Percentiles rank a stretch among this genome's conserved stretches.
phyloP scores from a whole-genome alignment of 1,140 invertebrate species.

The Pogonomyrmex barbatus region DNA sequence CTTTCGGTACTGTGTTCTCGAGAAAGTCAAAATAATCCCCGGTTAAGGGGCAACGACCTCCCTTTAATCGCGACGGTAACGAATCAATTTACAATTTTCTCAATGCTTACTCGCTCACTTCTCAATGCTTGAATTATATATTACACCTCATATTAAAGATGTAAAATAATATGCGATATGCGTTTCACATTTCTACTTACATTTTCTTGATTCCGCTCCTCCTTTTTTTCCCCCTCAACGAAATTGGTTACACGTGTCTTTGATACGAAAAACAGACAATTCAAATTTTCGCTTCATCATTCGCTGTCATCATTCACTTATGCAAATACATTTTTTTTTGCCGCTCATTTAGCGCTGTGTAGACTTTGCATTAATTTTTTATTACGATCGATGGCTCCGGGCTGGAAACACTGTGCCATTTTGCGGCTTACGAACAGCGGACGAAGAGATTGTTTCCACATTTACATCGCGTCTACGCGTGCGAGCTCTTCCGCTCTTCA shows the following conservation, averaged over 20 bases:
- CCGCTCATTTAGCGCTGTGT: neutral
- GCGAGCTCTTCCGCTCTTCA: neutral
- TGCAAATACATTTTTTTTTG: conserved; percentile 19
- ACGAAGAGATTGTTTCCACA: conserved; percentile 6
- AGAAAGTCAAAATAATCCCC: neutral
- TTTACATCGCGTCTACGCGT: conserved; percentile 8
- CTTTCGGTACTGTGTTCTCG: neutral
- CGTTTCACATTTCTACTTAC: neutral
- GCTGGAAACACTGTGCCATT: conserved; percentile 22
- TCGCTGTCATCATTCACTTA: conserved; percentile 14
- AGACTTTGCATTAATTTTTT: conserved; percentile 47
- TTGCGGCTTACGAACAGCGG: conserved; percentile 10
- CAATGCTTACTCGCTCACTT: neutral
- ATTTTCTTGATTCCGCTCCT: neutral
- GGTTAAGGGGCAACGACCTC: neutral
- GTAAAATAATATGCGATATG: neutral
- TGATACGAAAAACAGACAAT: neutral
- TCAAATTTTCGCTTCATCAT: neutral
- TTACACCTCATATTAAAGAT: neutral
- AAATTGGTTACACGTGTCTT: neutral
- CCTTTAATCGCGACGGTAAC: neutral
- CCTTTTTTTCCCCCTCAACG: neutral
- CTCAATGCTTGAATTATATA: neutral
- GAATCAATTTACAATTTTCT: neutral
- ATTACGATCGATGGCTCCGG: conserved; percentile 22